Percentiles rank a stretch among this genome's conserved stretches.
phyloP scores from a whole-genome alignment of 1,140 invertebrate genomes.

The Polypedilum pembai region DNA sequence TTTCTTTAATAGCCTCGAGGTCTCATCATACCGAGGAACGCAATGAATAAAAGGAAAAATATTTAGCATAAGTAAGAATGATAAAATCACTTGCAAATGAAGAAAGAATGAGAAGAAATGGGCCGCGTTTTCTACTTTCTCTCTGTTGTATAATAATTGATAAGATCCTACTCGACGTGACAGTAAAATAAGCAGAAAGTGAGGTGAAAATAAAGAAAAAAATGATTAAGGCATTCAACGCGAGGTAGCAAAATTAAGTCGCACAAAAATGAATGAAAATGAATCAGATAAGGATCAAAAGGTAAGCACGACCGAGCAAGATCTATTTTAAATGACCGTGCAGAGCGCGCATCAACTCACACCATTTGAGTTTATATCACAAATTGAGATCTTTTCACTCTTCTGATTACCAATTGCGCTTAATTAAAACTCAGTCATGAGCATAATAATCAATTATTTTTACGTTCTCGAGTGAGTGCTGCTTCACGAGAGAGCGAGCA shows the following conservation, averaged over 20 bases:
- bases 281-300: background rate
- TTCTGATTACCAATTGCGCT: background rate
- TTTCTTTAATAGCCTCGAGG: background rate
- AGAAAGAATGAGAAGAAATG: background rate
- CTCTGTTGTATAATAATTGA: background rate
- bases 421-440: conserved; percentile 26
- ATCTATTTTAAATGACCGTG: conserved; percentile 5
- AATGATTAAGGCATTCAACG: conserved; percentile 12
- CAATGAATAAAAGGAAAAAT: background rate
- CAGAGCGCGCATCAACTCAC: background rate
- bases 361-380: background rate
- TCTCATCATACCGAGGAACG: background rate
- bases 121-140: no score
- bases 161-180: background rate
- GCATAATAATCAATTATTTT: conserved; percentile 21
- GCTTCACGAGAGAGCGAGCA: background rate
- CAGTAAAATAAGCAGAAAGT: background rate
- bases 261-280: background rate
- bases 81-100: background rate
- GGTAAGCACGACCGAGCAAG: background rate
- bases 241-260: background rate
- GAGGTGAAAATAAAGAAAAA: conserved; percentile 3
- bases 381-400: conserved; percentile 4
- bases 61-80: background rate
- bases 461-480: background rate